Evolutionary conservation across 2,113 vertebrate species (phyloP).

Genomic region (Psammodynastes pulverulentus): DNA sequence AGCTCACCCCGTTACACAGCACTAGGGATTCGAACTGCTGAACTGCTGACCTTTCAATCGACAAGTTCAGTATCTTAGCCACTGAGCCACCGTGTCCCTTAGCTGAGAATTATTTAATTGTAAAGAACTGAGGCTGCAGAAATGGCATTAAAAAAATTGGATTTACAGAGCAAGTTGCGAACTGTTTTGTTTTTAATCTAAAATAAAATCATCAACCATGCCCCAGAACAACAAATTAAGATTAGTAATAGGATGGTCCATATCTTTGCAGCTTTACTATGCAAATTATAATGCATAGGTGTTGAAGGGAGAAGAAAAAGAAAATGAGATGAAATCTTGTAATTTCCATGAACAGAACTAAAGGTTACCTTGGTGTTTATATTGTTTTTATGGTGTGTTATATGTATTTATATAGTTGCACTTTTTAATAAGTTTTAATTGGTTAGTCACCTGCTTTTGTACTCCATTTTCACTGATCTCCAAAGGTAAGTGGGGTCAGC

Average conservation of each 20-base stretch:
- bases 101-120: neutral
- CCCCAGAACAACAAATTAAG: neutral
- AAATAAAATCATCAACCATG: neutral
- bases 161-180: neutral
- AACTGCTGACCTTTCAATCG: too few relatives aligned
- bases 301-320: neutral
- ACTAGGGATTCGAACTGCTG: too few relatives aligned
- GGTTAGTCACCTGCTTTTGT: neutral
- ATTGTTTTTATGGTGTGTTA: neutral
- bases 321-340: neutral
- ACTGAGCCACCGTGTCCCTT: too few relatives aligned
- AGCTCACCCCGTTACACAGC: too few relatives aligned
- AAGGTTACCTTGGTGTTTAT: neutral
- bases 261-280: neutral
- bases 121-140: neutral
- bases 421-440: neutral
- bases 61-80: too few relatives aligned
- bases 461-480: neutral
- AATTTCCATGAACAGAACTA: neutral
- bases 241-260: neutral
- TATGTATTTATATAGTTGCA: neutral
- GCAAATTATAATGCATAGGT: neutral
- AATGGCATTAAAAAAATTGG: neutral
- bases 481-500: neutral
- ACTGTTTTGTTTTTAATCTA: neutral